Evolutionary conservation across 2,797 vertebrate genomes (phyloP), one percentile per base, ranked within the genome.

Genomic region (Melanotaenia trifasciata): DNA sequence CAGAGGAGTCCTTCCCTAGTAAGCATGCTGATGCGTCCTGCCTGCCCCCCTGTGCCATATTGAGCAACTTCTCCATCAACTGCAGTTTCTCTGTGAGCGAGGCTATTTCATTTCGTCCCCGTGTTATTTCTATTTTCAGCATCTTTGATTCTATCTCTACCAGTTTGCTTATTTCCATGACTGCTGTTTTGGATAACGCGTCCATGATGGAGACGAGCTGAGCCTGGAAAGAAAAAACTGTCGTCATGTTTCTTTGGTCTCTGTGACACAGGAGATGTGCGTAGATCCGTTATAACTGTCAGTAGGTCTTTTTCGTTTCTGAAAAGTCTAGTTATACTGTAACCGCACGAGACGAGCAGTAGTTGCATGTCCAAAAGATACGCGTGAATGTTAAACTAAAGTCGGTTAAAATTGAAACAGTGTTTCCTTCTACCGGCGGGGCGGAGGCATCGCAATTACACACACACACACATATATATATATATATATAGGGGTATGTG

Each of bases 121-220:
- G 87, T 5, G 72, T 90, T 62, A 95, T 92, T 80, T 95, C 94
- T 47, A 94, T 91, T 75, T 90, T 90, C 72, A 94, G 76, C 87
- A 94, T 88, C 78, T 93, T 93, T 47, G 92, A 93, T 77, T 95
- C 92, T 36, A 93, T 93, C 54, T 94, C 93, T 3, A 95, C 92
- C 73, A 95, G 92, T 89, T 91, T 94, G 82, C 93, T 88, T 64
- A 95, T 95, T 88, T 95, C 94, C 74, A 91, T 57, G 0, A 94
- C 91, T 30, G 93, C 93, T 70, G 95, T 87, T 84, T 93, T 93
- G 76, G 90, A 90, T 20, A 95, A 62, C 28, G 91, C 91, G 67
- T 94, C 94, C 93, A 95, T 94, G 78, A 95, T 91, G 80, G 92
- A 91, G 64, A 89, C 88, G 69, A 95, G 91, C 83, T 94, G 95